Percentiles rank a stretch among this genome's conserved stretches.
phyloP scores from a whole-genome alignment of 64 coral and sea anemone species.

The Dendronephthya gigantea region DNA sequence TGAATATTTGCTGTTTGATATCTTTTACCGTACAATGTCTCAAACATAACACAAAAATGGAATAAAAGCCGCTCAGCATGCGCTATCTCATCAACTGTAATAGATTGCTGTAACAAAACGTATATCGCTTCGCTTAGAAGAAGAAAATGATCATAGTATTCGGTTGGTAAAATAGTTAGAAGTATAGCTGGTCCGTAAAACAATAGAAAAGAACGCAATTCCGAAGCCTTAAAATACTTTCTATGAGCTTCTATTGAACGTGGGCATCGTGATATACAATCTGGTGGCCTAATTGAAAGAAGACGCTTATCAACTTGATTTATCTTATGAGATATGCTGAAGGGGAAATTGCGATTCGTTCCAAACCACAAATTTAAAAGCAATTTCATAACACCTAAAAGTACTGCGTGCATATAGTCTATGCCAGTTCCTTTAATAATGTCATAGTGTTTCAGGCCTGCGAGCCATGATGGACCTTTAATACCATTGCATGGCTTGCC shows the following conservation, averaged over 20 bases:
- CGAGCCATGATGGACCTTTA: constrained; percentile 36
- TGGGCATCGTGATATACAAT: constrained; percentile 27
- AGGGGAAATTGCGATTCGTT: neutral
- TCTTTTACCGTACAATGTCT: neutral
- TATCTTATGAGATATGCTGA: constrained; percentile 21
- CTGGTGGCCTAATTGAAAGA: constrained; percentile 20
- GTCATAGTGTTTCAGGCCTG: constrained; percentile 35
- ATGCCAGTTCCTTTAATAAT: constrained; percentile 28
- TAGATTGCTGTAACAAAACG: constrained; percentile 14
- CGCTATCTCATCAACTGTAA: neutral
- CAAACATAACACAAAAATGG: neutral
- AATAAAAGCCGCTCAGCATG: neutral
- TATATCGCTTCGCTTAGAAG: constrained; percentile 30
- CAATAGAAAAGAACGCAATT: constrained; percentile 37
- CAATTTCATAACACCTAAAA: constrained; percentile 40
- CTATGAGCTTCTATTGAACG: constrained; percentile 17
- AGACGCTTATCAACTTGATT: constrained; percentile 26
- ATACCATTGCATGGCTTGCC: neutral
- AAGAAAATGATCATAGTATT: constrained; percentile 43
- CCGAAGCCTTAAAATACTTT: constrained; percentile 36
- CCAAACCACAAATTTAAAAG: constrained; percentile 40
- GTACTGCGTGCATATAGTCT: constrained; percentile 50
- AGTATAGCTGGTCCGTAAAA: constrained; percentile 36
- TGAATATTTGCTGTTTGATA: neutral
- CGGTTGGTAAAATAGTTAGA: constrained; percentile 32